phyloP scores from a whole-genome alignment of 2,113 vertebrate genomes.

The Oostethus manadensis region DNA sequence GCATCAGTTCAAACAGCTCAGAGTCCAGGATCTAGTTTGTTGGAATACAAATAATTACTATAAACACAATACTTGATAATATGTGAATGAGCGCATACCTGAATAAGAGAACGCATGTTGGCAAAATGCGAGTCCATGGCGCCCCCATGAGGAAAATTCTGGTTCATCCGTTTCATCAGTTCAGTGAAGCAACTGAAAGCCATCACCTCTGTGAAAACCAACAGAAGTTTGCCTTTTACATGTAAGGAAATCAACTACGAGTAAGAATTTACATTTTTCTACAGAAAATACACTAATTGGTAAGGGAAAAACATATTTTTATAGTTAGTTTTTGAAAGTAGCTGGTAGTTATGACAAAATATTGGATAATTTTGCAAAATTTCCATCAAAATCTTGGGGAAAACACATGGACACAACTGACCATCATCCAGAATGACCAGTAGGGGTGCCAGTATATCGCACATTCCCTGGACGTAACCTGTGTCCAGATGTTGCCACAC shows the following conservation, averaged over 20 bases:
- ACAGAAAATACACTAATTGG: no score
- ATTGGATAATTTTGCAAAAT: neutral
- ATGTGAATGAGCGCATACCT: slow-evolving; percentile 67
- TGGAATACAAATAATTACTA: slow-evolving; percentile 2
- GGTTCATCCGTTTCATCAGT: slow-evolving; percentile 98
- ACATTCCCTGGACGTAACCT: slow-evolving; percentile 98
- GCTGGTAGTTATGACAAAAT: no score
- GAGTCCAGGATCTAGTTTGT: slow-evolving; percentile 88
- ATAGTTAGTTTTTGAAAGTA: no score
- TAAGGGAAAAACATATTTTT: no score
- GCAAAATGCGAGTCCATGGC: slow-evolving; percentile 98
- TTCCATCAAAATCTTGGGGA: neutral
- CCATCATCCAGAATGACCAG: slow-evolving; percentile 95
- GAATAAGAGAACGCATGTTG: slow-evolving; percentile 97
- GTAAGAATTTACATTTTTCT: no score
- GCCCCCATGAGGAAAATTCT: slow-evolving; percentile 95
- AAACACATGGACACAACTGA: slow-evolving; percentile 54
- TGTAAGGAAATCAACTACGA: no score
- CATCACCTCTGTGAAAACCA: slow-evolving; percentile 79
- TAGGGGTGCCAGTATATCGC: slow-evolving; percentile 91
- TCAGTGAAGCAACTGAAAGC: slow-evolving; percentile 97
- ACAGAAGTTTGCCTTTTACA: neutral
- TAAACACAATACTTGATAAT: neutral
- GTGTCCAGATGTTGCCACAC: slow-evolving; percentile 96
- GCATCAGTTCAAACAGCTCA: slow-evolving; percentile 97